These are phyloP conservation scores for Patiria pectinifera DNA, from an alignment of 53 echinoderm and acorn worm species.

Conservation along the genomic window DNA sequence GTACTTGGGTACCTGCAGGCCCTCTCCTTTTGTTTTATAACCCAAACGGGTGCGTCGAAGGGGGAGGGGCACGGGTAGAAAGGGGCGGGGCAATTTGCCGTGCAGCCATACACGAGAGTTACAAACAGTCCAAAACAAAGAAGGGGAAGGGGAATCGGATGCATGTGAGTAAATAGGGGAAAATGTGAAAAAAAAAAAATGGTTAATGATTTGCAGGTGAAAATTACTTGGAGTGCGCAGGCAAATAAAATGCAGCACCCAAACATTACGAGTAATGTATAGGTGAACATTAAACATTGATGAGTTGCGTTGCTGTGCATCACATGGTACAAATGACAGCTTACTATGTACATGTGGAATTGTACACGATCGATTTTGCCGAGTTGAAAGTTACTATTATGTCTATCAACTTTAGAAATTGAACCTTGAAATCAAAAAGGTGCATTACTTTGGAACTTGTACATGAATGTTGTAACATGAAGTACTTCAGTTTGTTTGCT, in stretches of 20 bases:
- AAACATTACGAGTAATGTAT: not conserved
- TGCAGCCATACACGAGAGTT: conserved; percentile 46
- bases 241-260: not conserved
- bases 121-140: conserved; percentile 14
- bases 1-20: conserved; percentile 55
- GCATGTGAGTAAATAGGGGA: conserved; percentile 42
- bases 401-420: too few species aligned
- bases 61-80: not conserved
- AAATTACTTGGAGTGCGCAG: conserved; percentile 28
- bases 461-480: not conserved
- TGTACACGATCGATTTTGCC: too few species aligned
- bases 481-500: too few species aligned
- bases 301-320: too few species aligned
- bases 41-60: not conserved
- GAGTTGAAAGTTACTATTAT: too few species aligned
- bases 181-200: conserved; percentile 36
- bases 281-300: not conserved
- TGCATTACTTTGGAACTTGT: not conserved
- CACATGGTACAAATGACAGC: too few species aligned
- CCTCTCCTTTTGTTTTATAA: conserved; percentile 42
- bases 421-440: too few species aligned
- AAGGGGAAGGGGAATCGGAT: conserved; percentile 36
- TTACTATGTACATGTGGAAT: too few species aligned
- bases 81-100: conserved; percentile 31
- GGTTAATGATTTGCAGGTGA: conserved; percentile 57